Evolutionary conservation across 2,888 invertebrate species (phyloP).

Genomic region (Leptarthrus brevirostris): DNA sequence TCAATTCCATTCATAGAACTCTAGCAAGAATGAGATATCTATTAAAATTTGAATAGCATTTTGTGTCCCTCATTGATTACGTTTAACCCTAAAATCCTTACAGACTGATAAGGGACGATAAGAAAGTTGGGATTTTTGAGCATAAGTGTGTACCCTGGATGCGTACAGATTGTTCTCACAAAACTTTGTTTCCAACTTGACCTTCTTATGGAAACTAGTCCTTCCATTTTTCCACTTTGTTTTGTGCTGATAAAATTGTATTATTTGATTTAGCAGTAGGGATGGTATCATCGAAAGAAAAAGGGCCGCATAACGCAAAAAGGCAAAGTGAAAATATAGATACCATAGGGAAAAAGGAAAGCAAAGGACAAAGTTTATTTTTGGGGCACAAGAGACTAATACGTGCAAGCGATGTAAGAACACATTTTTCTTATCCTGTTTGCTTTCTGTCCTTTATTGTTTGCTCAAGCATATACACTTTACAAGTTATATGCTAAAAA

Average conservation of each 20-base stretch:
- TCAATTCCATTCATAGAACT: too few species aligned
- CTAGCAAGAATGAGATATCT: background rate
- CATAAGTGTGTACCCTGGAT: background rate
- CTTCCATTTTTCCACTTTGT: background rate
- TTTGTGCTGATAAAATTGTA: conserved; percentile 28
- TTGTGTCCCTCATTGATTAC: conserved; percentile 19
- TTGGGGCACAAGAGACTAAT: conserved; percentile 4
- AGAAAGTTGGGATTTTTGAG: background rate
- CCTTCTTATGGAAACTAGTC: conserved; percentile 20
- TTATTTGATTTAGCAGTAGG: conserved; percentile 33
- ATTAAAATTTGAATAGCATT: conserved; percentile 29
- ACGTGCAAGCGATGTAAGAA: conserved; percentile 18
- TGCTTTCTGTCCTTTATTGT: conserved; percentile 25
- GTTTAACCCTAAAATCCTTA: conserved; percentile 7
- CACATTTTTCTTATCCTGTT: conserved; percentile 35
- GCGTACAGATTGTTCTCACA: background rate
- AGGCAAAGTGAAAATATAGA: conserved; percentile 28
- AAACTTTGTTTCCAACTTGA: conserved; percentile 19
- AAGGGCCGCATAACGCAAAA: conserved; percentile 1
- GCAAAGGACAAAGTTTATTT: conserved; percentile 10
- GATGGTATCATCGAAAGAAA: conserved; percentile 29
- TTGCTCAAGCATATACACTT: conserved; percentile 5
- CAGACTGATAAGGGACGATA: background rate
- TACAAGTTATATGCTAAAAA: background rate
- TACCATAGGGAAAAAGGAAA: background rate